Evolutionary conservation across 1,140 invertebrate species (phyloP).

Genomic region (Penaeus chinensis): DNA sequence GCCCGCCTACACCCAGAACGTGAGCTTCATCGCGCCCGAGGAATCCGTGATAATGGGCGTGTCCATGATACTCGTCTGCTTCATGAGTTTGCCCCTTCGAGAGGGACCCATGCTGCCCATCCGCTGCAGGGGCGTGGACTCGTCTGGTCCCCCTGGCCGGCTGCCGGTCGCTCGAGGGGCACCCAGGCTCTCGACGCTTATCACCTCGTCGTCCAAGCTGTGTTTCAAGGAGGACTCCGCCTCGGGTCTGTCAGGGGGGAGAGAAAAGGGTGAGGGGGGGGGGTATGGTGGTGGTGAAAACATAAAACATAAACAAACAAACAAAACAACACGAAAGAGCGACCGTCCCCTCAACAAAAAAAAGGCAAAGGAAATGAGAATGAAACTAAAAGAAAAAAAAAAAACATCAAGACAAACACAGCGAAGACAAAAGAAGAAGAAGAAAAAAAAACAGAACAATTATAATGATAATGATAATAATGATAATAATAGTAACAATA

Average conservation of each 20-base stretch:
- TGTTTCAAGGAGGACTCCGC: background rate
- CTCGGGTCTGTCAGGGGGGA: background rate
- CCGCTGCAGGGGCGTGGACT: constrained; percentile 42
- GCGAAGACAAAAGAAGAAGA: too few species aligned
- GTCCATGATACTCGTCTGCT: constrained; percentile 82
- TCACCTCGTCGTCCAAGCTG: constrained; percentile 37
- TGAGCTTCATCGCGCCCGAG: constrained; percentile 83
- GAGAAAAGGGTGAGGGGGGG: background rate
- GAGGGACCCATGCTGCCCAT: constrained; percentile 68
- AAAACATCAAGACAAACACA: too few species aligned
- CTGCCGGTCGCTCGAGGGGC: background rate
- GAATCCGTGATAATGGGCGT: constrained; percentile 76
- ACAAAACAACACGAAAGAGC: too few species aligned
- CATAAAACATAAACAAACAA: too few species aligned
- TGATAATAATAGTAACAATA: too few species aligned
- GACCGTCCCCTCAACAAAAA: too few species aligned
- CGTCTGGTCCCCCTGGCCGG: constrained; percentile 1
- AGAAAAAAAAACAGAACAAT: too few species aligned
- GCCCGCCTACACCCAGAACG: constrained; percentile 80
- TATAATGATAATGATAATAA: too few species aligned
- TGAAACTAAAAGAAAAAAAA: too few species aligned
- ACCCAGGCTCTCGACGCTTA: constrained; percentile 25
- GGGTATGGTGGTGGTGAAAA: too few species aligned
- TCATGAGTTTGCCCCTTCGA: constrained; percentile 76
- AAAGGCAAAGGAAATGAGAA: too few species aligned